phyloP scores from a whole-genome alignment of 2,888 invertebrate genomes.

The Sinelater perroti region DNA sequence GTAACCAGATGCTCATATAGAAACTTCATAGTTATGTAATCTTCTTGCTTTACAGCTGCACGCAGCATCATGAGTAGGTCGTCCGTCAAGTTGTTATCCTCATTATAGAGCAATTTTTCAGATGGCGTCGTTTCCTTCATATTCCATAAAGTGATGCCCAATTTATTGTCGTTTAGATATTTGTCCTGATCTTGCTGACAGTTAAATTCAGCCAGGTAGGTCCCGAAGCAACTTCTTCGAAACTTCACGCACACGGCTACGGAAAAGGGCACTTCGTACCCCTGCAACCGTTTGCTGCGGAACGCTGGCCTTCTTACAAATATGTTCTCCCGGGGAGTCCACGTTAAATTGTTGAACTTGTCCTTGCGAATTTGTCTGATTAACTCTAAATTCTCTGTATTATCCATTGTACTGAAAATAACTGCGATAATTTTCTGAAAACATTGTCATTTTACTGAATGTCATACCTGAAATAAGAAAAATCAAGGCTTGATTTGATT shows the following conservation, averaged over 20 bases:
- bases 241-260: slow-evolving; percentile 42
- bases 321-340: slow-evolving; percentile 19
- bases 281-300: slow-evolving; percentile 31
- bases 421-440: not conserved
- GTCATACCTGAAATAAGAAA: no score
- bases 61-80: slow-evolving; percentile 44
- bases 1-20: slow-evolving; percentile 45
- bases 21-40: slow-evolving; percentile 47
- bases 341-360: slow-evolving; percentile 9
- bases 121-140: slow-evolving; percentile 41
- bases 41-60: slow-evolving; percentile 45
- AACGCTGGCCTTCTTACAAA: slow-evolving; percentile 23
- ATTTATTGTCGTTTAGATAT: slow-evolving; percentile 48
- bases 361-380: not conserved
- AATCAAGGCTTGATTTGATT: no score
- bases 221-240: slow-evolving; percentile 49
- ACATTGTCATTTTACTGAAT: no score
- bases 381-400: not conserved
- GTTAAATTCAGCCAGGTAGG: slow-evolving; percentile 50
- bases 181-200: slow-evolving; percentile 46
- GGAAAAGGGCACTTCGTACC: slow-evolving; percentile 41
- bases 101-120: slow-evolving; percentile 42
- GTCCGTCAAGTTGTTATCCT: slow-evolving; percentile 46
- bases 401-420: not conserved
- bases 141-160: slow-evolving; percentile 47